Conservation (phyloP, 2,113 vertebrate species). For the Malurus alboscapulatus region DNA sequence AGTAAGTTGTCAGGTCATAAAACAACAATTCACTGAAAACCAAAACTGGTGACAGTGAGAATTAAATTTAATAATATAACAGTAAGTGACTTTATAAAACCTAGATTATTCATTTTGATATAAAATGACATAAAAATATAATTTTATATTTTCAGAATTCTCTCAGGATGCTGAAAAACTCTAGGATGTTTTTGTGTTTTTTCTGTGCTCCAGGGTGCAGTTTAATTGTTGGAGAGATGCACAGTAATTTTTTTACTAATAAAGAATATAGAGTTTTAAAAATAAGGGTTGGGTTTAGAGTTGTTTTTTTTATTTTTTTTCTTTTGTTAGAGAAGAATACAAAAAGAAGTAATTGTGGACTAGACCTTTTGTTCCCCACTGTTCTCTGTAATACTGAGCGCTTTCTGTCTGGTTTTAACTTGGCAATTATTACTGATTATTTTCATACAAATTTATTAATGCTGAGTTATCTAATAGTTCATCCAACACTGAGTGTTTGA, state of each 20-base stretch:
- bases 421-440: background rate
- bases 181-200: background rate
- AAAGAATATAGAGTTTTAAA: background rate
- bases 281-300: background rate
- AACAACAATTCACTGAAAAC: background rate
- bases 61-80: background rate
- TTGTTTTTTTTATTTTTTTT: too few species aligned
- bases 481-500: background rate
- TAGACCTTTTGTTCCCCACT: background rate
- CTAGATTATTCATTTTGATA: background rate
- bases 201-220: rapidly evolving
- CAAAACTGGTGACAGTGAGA: background rate
- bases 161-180: background rate
- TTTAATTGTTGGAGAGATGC: background rate
- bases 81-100: background rate
- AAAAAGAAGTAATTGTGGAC: background rate
- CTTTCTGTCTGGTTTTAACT: background rate
- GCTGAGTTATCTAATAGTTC: background rate
- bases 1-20: background rate
- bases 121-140: background rate
- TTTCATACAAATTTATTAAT: background rate
- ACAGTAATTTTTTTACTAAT: background rate
- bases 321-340: background rate
- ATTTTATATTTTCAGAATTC: background rate
- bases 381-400: background rate